Percentiles rank a stretch among this genome's conserved stretches.
phyloP scores from a whole-genome alignment of 2,888 invertebrate species.

The Scaptomyza flava region DNA sequence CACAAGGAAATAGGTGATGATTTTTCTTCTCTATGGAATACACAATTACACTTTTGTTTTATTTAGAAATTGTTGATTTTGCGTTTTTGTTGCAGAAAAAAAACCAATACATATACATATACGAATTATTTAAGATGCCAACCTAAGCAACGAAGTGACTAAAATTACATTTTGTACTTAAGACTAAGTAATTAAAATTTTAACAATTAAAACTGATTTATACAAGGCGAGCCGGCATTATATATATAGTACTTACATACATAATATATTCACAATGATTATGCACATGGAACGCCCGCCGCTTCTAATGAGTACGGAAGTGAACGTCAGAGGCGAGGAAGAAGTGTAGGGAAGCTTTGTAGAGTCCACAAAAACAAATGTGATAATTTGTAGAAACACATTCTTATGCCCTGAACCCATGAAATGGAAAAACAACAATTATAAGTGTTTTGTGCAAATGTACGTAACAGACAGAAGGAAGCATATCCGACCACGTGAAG shows the following conservation, averaged over 20 bases:
- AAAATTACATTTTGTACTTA: constrained; percentile 71
- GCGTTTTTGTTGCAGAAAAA: constrained; percentile 1
- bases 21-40: constrained; percentile 11
- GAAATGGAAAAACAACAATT: too few relatives aligned
- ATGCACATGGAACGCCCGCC: constrained; percentile 26
- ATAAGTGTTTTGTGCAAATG: too few relatives aligned
- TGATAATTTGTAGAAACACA: constrained; percentile 15
- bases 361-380: constrained; percentile 10
- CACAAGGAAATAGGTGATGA: constrained; percentile 8
- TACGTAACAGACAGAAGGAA: too few relatives aligned
- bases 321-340: constrained; percentile 26
- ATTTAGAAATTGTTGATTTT: neutral
- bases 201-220: constrained; percentile 77
- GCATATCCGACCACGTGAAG: too few relatives aligned
- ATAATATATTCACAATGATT: constrained; percentile 9
- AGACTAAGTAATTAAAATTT: constrained; percentile 51
- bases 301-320: constrained; percentile 26
- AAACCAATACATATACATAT: neutral
- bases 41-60: neutral
- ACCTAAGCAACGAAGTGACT: constrained; percentile 69
- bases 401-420: constrained; percentile 6
- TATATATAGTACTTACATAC: neutral
- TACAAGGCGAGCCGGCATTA: constrained; percentile 51
- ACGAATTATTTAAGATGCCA: constrained; percentile 35
- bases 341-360: constrained; percentile 10